Evolutionary conservation across 1,140 invertebrate genomes (phyloP).

Genomic region (Cheumatopsyche charites): DNA sequence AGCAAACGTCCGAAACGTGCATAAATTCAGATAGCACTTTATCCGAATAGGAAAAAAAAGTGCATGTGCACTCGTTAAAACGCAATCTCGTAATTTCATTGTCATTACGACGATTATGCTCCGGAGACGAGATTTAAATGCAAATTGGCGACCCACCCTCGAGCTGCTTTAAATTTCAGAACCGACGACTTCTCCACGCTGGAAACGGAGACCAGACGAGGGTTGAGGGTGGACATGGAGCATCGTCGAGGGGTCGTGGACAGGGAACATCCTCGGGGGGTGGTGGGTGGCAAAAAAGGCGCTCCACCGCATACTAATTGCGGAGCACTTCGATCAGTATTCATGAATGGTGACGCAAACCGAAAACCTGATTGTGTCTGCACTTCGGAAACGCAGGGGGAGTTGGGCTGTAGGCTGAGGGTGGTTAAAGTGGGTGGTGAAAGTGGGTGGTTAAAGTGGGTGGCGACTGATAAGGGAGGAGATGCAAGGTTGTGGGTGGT

Average conservation of each 20-base stretch:
- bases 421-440: too few relatives aligned
- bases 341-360: too few relatives aligned
- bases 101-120: slow-evolving; percentile 38
- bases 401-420: too few relatives aligned
- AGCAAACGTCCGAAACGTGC: too few relatives aligned
- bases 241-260: slow-evolving; percentile 11
- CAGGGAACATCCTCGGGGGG: slow-evolving; percentile 1
- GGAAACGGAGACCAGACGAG: too few relatives aligned
- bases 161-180: slow-evolving; percentile 15
- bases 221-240: neutral
- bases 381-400: too few relatives aligned
- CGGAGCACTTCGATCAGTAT: too few relatives aligned
- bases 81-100: slow-evolving; percentile 32
- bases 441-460: too few relatives aligned
- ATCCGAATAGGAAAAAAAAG: neutral
- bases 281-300: neutral
- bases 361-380: too few relatives aligned
- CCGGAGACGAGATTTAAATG: slow-evolving; percentile 33
- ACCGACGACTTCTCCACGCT: neutral
- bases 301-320: neutral
- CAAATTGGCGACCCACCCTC: slow-evolving; percentile 32
- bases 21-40: neutral
- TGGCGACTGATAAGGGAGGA: too few relatives aligned
- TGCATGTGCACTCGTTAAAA: slow-evolving; percentile 18
- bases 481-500: too few relatives aligned